A percentile compares a stretch with the other conserved stretches of the same genome.
Evolutionary conservation across 2,113 vertebrate species (phyloP).

Genomic region (Rutilus rutilus): DNA sequence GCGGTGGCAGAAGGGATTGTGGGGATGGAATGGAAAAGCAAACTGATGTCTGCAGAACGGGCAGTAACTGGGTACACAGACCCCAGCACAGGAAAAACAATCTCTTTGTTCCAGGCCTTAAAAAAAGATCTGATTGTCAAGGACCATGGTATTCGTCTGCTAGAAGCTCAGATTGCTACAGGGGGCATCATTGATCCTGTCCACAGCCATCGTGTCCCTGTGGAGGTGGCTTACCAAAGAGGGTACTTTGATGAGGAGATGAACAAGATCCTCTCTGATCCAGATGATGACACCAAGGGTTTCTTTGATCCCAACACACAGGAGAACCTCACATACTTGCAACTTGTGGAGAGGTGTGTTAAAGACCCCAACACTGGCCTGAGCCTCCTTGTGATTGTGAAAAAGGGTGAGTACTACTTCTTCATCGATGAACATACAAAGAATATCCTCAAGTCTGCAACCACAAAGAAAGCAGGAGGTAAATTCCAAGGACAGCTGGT

Average conservation of each 20-base stretch:
- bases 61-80: constrained; percentile 57
- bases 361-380: constrained; percentile 52
- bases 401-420: constrained; percentile 65
- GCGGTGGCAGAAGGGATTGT: constrained; percentile 63
- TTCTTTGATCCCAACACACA: constrained; percentile 71
- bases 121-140: constrained; percentile 56
- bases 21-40: constrained; percentile 43
- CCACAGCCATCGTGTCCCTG: constrained; percentile 74
- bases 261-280: constrained; percentile 72
- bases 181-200: constrained; percentile 76
- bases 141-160: constrained; percentile 53
- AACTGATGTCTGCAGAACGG: constrained; percentile 52
- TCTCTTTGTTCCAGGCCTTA: constrained; percentile 54
- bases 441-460: constrained; percentile 55
- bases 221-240: constrained; percentile 77
- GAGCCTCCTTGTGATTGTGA: constrained; percentile 57
- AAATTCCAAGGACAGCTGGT: constrained; percentile 64
- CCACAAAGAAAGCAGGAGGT: constrained; percentile 71
- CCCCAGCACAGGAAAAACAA: constrained; percentile 45
- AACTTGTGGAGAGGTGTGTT: constrained; percentile 50
- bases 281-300: constrained; percentile 75
- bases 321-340: constrained; percentile 53
- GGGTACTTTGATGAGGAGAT: constrained; percentile 79
- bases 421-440: constrained; percentile 57
- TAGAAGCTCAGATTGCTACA: constrained; percentile 71